A percentile compares a stretch with the other conserved stretches of the same genome.
Conservation (phyloP, 1,140 invertebrate genomes). For the Hermatobates lingyangjiaoensis region DNA sequence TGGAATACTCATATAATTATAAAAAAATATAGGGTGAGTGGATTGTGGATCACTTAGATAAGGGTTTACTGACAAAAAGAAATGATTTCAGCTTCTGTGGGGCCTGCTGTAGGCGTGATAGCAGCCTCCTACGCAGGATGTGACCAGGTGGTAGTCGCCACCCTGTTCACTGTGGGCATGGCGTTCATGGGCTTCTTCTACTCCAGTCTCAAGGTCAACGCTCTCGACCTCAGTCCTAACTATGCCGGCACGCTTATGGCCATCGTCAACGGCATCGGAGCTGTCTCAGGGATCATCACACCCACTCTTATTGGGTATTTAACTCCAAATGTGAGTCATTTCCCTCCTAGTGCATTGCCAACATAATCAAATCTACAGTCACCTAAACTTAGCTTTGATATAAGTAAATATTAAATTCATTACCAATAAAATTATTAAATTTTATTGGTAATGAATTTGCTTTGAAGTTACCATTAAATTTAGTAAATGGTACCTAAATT, state of each 20-base stretch:
- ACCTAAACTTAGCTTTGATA: not conserved
- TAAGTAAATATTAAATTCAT: not conserved
- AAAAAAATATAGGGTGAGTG: too few species aligned
- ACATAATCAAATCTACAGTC: not conserved
- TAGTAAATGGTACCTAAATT: not conserved
- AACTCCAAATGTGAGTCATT: constrained; percentile 42
- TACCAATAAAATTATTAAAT: not conserved
- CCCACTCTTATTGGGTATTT: constrained; percentile 58
- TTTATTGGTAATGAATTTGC: not conserved
- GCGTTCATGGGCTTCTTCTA: constrained; percentile 56
- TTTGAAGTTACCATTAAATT: not conserved
- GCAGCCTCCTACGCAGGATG: constrained; percentile 64
- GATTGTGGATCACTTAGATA: too few species aligned
- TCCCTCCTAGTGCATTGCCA: not conserved
- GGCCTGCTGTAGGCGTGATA: constrained; percentile 56
- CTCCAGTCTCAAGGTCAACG: constrained; percentile 58
- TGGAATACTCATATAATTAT: too few species aligned
- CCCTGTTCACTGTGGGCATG: constrained; percentile 48
- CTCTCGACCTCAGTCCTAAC: constrained; percentile 63
- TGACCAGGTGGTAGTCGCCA: constrained; percentile 36
- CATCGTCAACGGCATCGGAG: constrained; percentile 64
- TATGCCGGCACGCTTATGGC: constrained; percentile 67
- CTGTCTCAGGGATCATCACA: constrained; percentile 57
- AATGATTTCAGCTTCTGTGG: constrained; percentile 37
- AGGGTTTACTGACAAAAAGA: constrained; percentile 50